Conservation (phyloP, 1,140 invertebrate genomes). For the Pogonus chalceus region DNA sequence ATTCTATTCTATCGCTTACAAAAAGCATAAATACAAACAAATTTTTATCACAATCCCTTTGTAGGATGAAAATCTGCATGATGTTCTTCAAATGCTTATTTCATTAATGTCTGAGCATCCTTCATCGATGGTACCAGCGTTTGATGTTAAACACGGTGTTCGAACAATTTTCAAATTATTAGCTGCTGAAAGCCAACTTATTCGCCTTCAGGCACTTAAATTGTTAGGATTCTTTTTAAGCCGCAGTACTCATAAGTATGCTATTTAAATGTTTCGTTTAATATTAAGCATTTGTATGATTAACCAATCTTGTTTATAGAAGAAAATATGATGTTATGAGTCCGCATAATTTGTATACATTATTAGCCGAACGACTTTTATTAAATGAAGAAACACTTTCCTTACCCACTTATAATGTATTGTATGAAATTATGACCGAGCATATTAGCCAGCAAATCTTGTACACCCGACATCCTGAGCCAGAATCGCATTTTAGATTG, state of each 20-base stretch:
- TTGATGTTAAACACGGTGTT: slow-evolving; percentile 94
- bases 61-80: slow-evolving; percentile 96
- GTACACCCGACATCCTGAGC: slow-evolving; percentile 83
- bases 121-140: slow-evolving; percentile 95
- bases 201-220: slow-evolving; percentile 91
- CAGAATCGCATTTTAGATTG: slow-evolving; percentile 85
- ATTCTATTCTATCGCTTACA: slow-evolving; percentile 21
- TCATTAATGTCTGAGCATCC: slow-evolving; percentile 96
- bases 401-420: slow-evolving; percentile 92
- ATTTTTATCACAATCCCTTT: slow-evolving; percentile 21
- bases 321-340: slow-evolving; percentile 98
- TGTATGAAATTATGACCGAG: slow-evolving; percentile 98
- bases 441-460: slow-evolving; percentile 91
- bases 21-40: too few relatives aligned
- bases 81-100: slow-evolving; percentile 94
- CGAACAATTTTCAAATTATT: slow-evolving; percentile 94
- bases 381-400: slow-evolving; percentile 82
- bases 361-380: slow-evolving; percentile 85
- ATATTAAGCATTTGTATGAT: neutral
- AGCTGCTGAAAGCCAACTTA: slow-evolving; percentile 88
- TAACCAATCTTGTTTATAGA: slow-evolving; percentile 38
- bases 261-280: slow-evolving; percentile 30
- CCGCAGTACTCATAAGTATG: slow-evolving; percentile 91
- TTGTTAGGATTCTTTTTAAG: slow-evolving; percentile 91
- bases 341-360: slow-evolving; percentile 93